Percentiles rank a stretch among this genome's conserved stretches.
Evolutionary conservation across 1,140 invertebrate genomes (phyloP).

Genomic region (Aphelinus certus): DNA sequence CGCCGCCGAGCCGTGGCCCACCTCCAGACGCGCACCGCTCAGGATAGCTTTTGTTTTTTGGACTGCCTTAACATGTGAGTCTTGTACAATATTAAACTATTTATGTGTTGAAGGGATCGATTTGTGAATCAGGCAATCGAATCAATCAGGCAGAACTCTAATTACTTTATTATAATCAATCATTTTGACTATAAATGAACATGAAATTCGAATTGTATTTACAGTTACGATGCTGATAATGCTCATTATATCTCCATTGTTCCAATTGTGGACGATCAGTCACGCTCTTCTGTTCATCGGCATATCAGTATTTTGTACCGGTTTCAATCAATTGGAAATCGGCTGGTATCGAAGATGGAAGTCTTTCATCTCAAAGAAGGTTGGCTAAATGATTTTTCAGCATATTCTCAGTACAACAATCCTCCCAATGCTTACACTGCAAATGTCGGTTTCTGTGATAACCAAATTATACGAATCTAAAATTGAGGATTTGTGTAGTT

Average conservation of each 20-base stretch:
- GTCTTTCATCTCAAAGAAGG: slow-evolving; percentile 39
- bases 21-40: slow-evolving; percentile 58
- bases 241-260: slow-evolving; percentile 61
- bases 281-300: slow-evolving; percentile 64
- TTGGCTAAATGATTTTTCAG: slow-evolving; percentile 19
- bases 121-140: too few species aligned
- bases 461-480: slow-evolving; percentile 26
- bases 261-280: slow-evolving; percentile 65
- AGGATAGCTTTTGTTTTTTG: slow-evolving; percentile 69
- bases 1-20: slow-evolving; percentile 50
- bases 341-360: slow-evolving; percentile 62
- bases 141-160: neutral
- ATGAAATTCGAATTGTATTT: slow-evolving; percentile 35
- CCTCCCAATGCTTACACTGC: slow-evolving; percentile 34
- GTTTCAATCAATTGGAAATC: slow-evolving; percentile 70
- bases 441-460: slow-evolving; percentile 48
- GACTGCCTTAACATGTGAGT: slow-evolving; percentile 60
- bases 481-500: slow-evolving; percentile 39
- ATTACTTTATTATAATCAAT: too few species aligned
- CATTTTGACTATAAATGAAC: neutral
- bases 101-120: too few species aligned
- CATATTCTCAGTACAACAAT: slow-evolving; percentile 5
- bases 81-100: neutral
- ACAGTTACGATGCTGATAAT: slow-evolving; percentile 60
- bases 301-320: slow-evolving; percentile 65